A percentile compares a stretch with the other conserved stretches of the same genome.
These are phyloP conservation scores for Calosoma granatense DNA, from an alignment of 1,140 invertebrate species.

Conservation along the genomic window DNA sequence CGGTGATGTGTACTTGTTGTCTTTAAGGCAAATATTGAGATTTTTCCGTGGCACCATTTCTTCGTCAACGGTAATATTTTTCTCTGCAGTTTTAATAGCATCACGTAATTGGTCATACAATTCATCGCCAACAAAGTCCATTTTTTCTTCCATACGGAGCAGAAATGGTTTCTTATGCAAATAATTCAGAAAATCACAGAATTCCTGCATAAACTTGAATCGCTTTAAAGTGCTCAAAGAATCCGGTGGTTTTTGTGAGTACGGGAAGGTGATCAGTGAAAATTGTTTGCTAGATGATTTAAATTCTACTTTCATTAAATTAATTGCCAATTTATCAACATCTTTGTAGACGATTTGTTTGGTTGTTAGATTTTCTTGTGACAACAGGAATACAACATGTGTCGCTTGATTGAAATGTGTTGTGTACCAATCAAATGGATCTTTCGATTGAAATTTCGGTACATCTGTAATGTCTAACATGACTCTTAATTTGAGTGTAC, in stretches of 20 bases:
- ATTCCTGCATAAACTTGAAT: background rate
- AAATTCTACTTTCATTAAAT: background rate
- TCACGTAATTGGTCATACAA: no score
- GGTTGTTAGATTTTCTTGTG: background rate
- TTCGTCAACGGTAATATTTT: no score
- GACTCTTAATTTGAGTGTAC: slow-evolving; percentile 30
- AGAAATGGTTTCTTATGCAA: background rate
- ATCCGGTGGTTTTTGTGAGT: background rate
- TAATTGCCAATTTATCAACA: background rate
- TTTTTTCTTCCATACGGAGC: no score
- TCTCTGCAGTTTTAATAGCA: no score
- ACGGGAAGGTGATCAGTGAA: background rate
- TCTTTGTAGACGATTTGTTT: background rate
- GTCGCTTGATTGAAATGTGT: background rate
- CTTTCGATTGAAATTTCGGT: slow-evolving; percentile 3
- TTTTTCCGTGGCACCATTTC: no score
- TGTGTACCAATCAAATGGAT: background rate
- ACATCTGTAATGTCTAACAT: slow-evolving; percentile 34
- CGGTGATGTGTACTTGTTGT: no score
- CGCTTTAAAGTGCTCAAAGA: background rate
- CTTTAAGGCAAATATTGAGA: no score
- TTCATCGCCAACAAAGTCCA: no score
- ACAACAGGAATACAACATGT: background rate
- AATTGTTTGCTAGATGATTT: background rate
- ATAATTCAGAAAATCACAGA: background rate